These are phyloP conservation scores for Syngnathoides biaculeatus DNA, from an alignment of 2,113 vertebrate genomes.

Conservation along the genomic window DNA sequence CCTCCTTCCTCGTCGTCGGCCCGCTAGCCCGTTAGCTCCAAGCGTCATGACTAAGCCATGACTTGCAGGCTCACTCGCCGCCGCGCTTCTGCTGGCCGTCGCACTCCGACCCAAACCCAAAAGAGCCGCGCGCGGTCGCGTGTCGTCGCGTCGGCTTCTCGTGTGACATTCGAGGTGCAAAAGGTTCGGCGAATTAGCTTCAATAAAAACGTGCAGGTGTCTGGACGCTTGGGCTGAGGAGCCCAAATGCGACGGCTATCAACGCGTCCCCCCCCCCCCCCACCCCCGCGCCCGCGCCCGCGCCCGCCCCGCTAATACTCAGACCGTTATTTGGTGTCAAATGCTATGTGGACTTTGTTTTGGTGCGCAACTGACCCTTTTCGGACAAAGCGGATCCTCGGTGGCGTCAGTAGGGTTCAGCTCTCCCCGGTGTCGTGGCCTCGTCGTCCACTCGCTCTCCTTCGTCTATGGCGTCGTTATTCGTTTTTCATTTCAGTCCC, in stretches of 20 bases:
- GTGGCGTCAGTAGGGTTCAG: background rate
- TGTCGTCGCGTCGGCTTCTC: too few species aligned
- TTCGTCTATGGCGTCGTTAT: background rate
- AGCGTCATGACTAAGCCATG: background rate
- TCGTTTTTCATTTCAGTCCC: background rate
- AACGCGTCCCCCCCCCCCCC: background rate
- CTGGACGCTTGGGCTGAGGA: background rate
- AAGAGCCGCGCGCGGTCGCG: too few species aligned
- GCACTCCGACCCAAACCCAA: too few species aligned
- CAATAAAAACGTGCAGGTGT: background rate
- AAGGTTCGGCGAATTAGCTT: background rate
- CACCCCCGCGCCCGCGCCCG: too few species aligned
- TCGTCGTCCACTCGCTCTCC: background rate
- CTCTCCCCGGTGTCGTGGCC: background rate
- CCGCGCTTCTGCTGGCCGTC: too few species aligned
- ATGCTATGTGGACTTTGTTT: too few species aligned
- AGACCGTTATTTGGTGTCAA: too few species aligned
- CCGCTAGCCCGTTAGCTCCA: background rate
- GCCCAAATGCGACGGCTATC: background rate
- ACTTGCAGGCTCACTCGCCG: background rate
- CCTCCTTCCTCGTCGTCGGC: background rate
- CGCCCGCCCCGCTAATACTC: too few species aligned
- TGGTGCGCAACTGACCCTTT: background rate
- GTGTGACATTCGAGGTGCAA: background rate
- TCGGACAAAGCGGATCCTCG: background rate